Percentiles rank a stretch among this genome's conserved stretches.
Conservation (phyloP, 2,888 invertebrate species). For the Pseudeuparius sepicola region DNA sequence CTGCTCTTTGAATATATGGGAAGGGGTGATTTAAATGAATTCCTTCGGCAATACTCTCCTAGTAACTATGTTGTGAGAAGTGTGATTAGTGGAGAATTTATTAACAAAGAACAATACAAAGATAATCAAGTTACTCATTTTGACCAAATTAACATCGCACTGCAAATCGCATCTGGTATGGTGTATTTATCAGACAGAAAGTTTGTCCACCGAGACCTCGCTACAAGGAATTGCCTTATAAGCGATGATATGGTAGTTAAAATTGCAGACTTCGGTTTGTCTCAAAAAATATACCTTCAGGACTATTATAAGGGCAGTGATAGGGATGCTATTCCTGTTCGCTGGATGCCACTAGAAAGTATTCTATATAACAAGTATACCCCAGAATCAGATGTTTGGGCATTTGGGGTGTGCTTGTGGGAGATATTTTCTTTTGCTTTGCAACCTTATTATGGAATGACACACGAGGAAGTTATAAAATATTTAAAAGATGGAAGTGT, state of each 20-base stretch:
- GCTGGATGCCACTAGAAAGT: constrained; percentile 98
- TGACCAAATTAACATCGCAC: constrained; percentile 75
- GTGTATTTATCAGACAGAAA: constrained; percentile 87
- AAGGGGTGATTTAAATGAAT: constrained; percentile 92
- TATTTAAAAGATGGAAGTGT: constrained; percentile 91
- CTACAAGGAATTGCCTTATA: constrained; percentile 91
- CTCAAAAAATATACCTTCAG: constrained; percentile 88
- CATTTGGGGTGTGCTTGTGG: constrained; percentile 93
- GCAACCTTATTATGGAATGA: constrained; percentile 95
- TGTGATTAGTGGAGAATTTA: constrained; percentile 48
- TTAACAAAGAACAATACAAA: constrained; percentile 46
- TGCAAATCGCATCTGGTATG: constrained; percentile 91
- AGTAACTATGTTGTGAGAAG: constrained; percentile 67
- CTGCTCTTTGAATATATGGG: constrained; percentile 97
- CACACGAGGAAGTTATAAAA: constrained; percentile 92
- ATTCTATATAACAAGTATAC: constrained; percentile 95
- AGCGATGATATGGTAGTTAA: constrained; percentile 91
- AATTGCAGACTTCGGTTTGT: constrained; percentile 94
- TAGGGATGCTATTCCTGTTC: constrained; percentile 89
- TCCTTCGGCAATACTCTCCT: constrained; percentile 80
- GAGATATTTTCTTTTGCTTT: constrained; percentile 94
- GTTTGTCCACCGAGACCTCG: constrained; percentile 92
- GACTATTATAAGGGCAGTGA: constrained; percentile 95
- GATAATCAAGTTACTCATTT: constrained; percentile 63
- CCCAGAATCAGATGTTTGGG: constrained; percentile 94